A percentile compares a stretch with the other conserved stretches of the same genome.
These are phyloP conservation scores for Synanthedon vespiformis DNA, from an alignment of 2,888 invertebrate genomes.

Conservation along the genomic window DNA sequence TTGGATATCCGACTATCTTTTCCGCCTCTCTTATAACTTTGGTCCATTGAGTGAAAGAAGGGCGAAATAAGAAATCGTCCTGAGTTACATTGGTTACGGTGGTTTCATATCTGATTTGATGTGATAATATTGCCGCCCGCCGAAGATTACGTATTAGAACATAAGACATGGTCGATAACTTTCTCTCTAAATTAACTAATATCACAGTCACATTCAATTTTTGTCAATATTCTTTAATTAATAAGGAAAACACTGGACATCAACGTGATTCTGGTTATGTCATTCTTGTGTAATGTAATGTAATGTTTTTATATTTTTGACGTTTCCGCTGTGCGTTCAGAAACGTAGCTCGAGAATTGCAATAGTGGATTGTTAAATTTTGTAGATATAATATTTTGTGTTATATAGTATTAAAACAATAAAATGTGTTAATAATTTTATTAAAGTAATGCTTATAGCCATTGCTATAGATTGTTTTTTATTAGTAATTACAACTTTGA, in stretches of 20 bases:
- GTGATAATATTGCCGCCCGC: constrained; percentile 36
- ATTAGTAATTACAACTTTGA: too few species aligned
- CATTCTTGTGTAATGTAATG: constrained; percentile 22
- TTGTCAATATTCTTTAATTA: neutral
- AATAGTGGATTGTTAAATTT: too few species aligned
- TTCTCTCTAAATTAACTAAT: constrained; percentile 9
- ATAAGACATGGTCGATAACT: constrained; percentile 38
- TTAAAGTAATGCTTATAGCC: too few species aligned
- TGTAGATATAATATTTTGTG: too few species aligned
- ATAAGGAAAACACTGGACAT: constrained; percentile 1
- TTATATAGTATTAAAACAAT: too few species aligned
- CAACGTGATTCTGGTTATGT: constrained; percentile 25
- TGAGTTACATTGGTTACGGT: constrained; percentile 54
- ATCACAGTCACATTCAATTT: constrained; percentile 26
- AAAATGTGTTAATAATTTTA: too few species aligned
- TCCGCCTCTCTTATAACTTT: constrained; percentile 63
- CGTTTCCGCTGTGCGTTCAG: neutral
- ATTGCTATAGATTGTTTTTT: too few species aligned
- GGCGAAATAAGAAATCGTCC: constrained; percentile 55
- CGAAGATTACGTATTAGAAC: constrained; percentile 50
- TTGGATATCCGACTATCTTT: constrained; percentile 68
- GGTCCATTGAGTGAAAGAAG: constrained; percentile 54
- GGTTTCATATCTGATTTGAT: constrained; percentile 46
- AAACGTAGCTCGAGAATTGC: neutral
- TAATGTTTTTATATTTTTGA: neutral